Percentiles rank a stretch among this genome's conserved stretches.
These are phyloP conservation scores for Entelurus aequoreus DNA, from an alignment of 2,113 vertebrate species.

Conservation along the genomic window DNA sequence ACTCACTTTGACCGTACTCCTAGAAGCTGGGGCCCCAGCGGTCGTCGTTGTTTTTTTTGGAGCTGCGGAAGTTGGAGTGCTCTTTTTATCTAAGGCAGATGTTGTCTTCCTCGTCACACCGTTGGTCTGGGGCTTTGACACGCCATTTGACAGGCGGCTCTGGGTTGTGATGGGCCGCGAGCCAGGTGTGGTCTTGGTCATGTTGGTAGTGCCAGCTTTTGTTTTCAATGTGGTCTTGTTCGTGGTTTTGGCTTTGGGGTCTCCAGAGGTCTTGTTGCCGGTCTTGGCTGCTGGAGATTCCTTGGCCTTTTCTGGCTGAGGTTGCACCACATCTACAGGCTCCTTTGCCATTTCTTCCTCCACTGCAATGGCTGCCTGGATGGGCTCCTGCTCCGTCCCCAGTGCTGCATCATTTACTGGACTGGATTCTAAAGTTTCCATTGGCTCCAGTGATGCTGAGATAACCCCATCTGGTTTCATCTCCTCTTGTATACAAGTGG, in stretches of 20 bases:
- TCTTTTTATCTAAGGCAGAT: slow-evolving; percentile 57
- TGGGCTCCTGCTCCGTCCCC: slow-evolving; percentile 41
- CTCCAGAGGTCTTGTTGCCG: slow-evolving; percentile 49
- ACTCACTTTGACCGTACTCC: slow-evolving; percentile 47
- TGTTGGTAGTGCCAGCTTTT: slow-evolving; percentile 51
- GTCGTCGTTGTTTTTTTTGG: slow-evolving; percentile 51
- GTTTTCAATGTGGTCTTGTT: slow-evolving; percentile 58
- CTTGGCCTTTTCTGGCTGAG: slow-evolving; percentile 39
- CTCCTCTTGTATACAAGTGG: slow-evolving; percentile 49
- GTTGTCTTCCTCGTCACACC: slow-evolving; percentile 62
- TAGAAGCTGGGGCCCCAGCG: slow-evolving; percentile 14
- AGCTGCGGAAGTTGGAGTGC: slow-evolving; percentile 20
- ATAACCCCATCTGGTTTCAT: slow-evolving; percentile 79
- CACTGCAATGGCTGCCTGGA: slow-evolving; percentile 41
- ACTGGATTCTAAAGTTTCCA: slow-evolving; percentile 67
- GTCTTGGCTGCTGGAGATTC: slow-evolving; percentile 53
- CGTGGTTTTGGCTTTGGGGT: slow-evolving; percentile 64
- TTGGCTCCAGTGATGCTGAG: slow-evolving; percentile 65
- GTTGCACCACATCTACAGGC: slow-evolving; percentile 31
- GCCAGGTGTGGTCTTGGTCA: slow-evolving; percentile 40
- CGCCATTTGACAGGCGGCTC: slow-evolving; percentile 65
- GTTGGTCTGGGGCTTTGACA: slow-evolving; percentile 62
- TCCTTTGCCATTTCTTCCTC: slow-evolving; percentile 32
- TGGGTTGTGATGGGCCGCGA: slow-evolving; percentile 54
- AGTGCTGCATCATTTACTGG: slow-evolving; percentile 54